Base-by-base conservation (phyloP, 2,888 invertebrate species). In the Muschampia plurimacula region DNA sequence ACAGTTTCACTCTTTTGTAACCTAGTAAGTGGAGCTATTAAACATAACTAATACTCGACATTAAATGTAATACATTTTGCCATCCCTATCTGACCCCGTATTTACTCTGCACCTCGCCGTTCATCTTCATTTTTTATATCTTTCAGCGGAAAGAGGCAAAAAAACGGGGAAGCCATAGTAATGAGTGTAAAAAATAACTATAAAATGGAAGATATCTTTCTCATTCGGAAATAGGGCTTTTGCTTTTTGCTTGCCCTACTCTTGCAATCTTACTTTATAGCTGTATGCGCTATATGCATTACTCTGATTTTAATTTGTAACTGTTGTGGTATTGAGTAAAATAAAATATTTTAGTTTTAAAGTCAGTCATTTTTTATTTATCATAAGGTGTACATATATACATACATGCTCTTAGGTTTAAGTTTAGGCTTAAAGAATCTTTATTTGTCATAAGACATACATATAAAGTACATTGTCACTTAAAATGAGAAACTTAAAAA, bases 81-180 rank as follows among this genome's bases (percentile, higher is more conserved):
- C 88, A 82, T 74, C 90, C 74, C 89, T 92, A 87, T 49, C 74
- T 83, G 84, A 86, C 86, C 88, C 85, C 90, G 90, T 93, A 94
- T 93, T 93, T 93, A 92, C 93, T 88, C 92, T 90, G 93, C 89
- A 91, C 91, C 93, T 91, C 91, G 89, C 88, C 91, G 93, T 93
- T 93, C 92, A 93, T 94, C 93, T 93, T 92, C 91, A 92, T 93
- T 92, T 93, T 93, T 93, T 93, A 90, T 90, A 89, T 91, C 88
- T 91, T 92, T 91, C 88, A 89, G 87, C 88, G 90, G 89, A 90
- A 91, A 91, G 92, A 86, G 89, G 88, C 87, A 89, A 90, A 93
- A 90, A 93, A 92, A 90, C 84, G 84, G 85, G 89, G 89, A 90
- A 89, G 89, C 88, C 90, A 89, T 88, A 89, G 93, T 93, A 94